phyloP scores from a whole-genome alignment of 2,113 vertebrate genomes.

The Ceyx margarethae region DNA sequence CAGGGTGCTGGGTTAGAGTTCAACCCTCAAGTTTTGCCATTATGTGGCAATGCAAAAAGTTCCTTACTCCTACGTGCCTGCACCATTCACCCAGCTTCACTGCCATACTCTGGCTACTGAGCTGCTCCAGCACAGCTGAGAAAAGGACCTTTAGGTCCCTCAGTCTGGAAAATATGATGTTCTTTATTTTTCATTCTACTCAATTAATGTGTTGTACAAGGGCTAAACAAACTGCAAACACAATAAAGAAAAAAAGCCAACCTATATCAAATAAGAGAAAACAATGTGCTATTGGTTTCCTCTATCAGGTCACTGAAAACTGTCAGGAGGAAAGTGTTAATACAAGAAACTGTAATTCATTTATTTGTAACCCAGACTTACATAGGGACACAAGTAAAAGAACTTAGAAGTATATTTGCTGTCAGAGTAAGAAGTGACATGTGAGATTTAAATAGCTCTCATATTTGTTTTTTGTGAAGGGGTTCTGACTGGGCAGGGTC shows the following conservation, averaged over 20 bases:
- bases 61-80: slow-evolving; percentile 40
- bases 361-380: background rate
- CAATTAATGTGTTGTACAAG: background rate
- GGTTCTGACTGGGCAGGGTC: too few relatives aligned
- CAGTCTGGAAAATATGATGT: background rate
- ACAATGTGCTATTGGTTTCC: background rate
- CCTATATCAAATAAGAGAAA: background rate
- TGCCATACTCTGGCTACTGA: background rate
- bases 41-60: slow-evolving; percentile 11
- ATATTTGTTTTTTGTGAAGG: background rate
- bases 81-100: background rate
- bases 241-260: background rate
- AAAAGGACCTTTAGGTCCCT: background rate
- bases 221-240: background rate
- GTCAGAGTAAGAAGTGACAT: background rate
- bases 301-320: background rate
- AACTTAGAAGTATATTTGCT: background rate
- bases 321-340: background rate
- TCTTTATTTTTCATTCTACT: background rate
- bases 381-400: background rate
- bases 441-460: background rate
- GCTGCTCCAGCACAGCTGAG: background rate
- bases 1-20: background rate
- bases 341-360: background rate
- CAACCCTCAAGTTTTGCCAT: background rate